Evolutionary conservation across 2,113 vertebrate genomes (phyloP), one percentile per base, ranked within the genome.

Genomic region (Apodemus speciosus): DNA sequence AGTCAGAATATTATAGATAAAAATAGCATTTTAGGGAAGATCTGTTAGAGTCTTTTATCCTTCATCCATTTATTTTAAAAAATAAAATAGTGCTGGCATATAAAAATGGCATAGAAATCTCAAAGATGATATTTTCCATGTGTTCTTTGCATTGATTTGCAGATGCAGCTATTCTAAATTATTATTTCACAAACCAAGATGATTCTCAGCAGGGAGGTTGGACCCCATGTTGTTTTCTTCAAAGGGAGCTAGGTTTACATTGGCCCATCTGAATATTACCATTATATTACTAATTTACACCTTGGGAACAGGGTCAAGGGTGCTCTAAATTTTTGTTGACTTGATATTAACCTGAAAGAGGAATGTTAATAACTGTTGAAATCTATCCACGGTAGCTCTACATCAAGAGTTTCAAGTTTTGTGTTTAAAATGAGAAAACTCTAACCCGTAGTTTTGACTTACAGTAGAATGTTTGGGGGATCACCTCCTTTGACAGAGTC

Each of bases 211-310:
- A 95, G 97, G 98, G 95, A 97, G 97, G 95, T 92, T 90, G 89
- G 97, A 98, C 95, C 89, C 95, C 96, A 96, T 85, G 96, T 97
- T 96, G 97, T 96, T 98, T 98, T 97, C 96, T 98, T 98, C 98
- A 98, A 97, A 98, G 95, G 73, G 46, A 97, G n/a, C 94, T 97
- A 96, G 91, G 93, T 97, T 95, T 93, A 91, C 93, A 97, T 97
- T 97, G 98, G 96, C 95, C 89, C 85, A 92, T 97, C 92, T 97
- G 97, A 97, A 95, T 97, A 97, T 97, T 97, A 95, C 85, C 97
- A 98, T 97, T 98, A 97, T 95, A 90, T 92, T 97, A 92, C 95
- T 98, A 98, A 98, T 98, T 98, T 98, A 96, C 98, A 98, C 98
- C 96, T 98, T 49, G 85, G 92, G 79, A 95, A 97, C 98, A 98